Base-by-base conservation (phyloP, 1,140 invertebrate species). In the Popillia japonica region DNA sequence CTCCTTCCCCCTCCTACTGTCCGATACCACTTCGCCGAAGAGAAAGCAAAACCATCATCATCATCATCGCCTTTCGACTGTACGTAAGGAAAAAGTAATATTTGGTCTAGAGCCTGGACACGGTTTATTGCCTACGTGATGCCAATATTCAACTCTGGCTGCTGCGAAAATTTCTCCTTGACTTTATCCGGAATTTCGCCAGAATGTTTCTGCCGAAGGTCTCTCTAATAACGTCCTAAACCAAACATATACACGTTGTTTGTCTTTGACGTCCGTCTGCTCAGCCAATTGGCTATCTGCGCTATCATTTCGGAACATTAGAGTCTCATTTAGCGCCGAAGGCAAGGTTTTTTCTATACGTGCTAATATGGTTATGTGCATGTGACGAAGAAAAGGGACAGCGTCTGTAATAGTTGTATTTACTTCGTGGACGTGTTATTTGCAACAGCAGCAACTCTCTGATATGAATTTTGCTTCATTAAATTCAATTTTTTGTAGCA, bases 71-170 rank as follows among this genome's bases (percentile, higher is more conserved):
- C 48, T 6, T 68, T 11, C 6, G 61, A 4, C 8, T 14, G 61
- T 27, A 68, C 27, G 20, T 17, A 55, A 68, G 61, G 80, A 76
- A 79, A 79, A 81, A 81, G 80, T 81, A 81, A 81, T 81, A 81
- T 81, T 81, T 81, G 80, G 73, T 78, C 78, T 77, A 79, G 82
- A 83, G 82, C 81, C 79, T 81, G 80, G 82, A 83, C 82, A 83
- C 82, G 80, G 81, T 82, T 83, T 83, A 83, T 83, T 81, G 82
- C 81, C 82, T 83, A 83, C 82, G 82, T 83, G 82, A 82, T 82
- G 81, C 82, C 82, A 82, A 83, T 83, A 79, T 81, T 78, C 78
- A 80, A 81, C 23, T 72, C 20, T 34, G 9, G 17, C 9, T 44
- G 72, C 20, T 34, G 27, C 61, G 20, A 23, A 27, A 68, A 68